Evolutionary conservation across 2,888 invertebrate genomes (phyloP), one percentile per base, ranked within the genome.

Genomic region (Galerucella nymphaeae): DNA sequence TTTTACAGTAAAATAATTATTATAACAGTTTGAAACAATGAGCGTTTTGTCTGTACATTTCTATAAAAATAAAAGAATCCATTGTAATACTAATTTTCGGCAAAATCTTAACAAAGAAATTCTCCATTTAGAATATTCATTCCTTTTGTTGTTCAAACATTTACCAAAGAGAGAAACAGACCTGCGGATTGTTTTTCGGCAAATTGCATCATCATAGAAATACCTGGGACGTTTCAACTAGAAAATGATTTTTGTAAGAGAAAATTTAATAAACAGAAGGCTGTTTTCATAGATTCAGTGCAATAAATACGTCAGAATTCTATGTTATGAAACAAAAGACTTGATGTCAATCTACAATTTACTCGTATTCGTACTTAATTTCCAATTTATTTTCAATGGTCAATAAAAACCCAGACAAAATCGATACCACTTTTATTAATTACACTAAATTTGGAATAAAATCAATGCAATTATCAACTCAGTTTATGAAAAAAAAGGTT

Each of bases 41-140:
- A 16, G 53, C 10, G 18, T 53, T 18, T 16, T 53, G 53, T 53
- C 18, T 6, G 53, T 16, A 53, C 18, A 18, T 53, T n/a, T 6
- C 48, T n/a, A n/a, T 14, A 6, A 14, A 11, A 16, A 10, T 11
- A 18, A 53, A 53, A 18, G 18, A 18, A 18, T 64, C 45, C 45
- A 48, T 18, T 18, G 16, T 48, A 63, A 63, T 42, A 48, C 14
- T 63, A 16, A 63, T 63, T 63, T 42, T 20, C 16, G 63, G 11
- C 20, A 14, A 16, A 45, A 45, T 63, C 63, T 64, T 64, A 41
- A 66, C 66, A 66, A 66, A 55, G 66, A 66, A 66, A 66, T 66
- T 57, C 66, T 57, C 55, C 66, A 41, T 57, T 66, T 20, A 16
- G 16, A 16, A 30, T 38, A 18, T 57, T 66, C 38, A 20, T 57